Base-by-base conservation (phyloP, 2,113 vertebrate species). In the Sigmodon hispidus region DNA sequence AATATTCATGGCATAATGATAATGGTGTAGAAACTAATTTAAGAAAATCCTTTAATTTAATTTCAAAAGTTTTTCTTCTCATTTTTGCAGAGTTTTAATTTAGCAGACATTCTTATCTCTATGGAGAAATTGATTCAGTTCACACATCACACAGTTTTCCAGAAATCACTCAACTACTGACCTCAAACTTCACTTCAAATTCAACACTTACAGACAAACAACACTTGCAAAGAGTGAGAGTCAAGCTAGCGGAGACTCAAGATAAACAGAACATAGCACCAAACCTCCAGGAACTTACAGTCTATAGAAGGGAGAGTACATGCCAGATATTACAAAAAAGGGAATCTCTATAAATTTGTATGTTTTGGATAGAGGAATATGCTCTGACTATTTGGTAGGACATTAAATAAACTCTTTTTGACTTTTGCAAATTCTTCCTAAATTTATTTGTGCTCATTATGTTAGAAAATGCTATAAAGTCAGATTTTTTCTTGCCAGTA, bases 101-200 rank as follows among this genome's bases (percentile, higher is more conserved):
- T 36, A 87, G 50, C 24, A 3, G 69, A 45, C 43, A 59, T 87
- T 91, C 79, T 96, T 96, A 86, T 96, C 59, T 89, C 79, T 21
- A 43, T 83, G 34, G 16, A 93, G 81, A 95, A 77, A 29, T 72
- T 92, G 24, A 55, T 90, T 72, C 55, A 92, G 87, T 72, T 92
- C 45, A 90, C 57, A 89, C 50, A 61, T 93, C 52, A 95, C 77
- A n/a, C 59, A 81, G 43, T 15, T 96, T 72, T 93, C 93, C 87
- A 94, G 61, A 91, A 95, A 94, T 94, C 90, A 94, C 87, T 94
- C 80, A 96, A 36, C 48, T 91, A 45, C 10, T 22, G 45, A 83
- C 55, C 73, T 90, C 43, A 72, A 73, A 96, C 29, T 85, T 95
- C 13, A 72, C 4, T 81, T 86, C n/a, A n/a, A 40, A 81, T 34